These are phyloP conservation scores for Cinara cedri DNA, from an alignment of 2,888 invertebrate genomes.

Conservation along the genomic window DNA sequence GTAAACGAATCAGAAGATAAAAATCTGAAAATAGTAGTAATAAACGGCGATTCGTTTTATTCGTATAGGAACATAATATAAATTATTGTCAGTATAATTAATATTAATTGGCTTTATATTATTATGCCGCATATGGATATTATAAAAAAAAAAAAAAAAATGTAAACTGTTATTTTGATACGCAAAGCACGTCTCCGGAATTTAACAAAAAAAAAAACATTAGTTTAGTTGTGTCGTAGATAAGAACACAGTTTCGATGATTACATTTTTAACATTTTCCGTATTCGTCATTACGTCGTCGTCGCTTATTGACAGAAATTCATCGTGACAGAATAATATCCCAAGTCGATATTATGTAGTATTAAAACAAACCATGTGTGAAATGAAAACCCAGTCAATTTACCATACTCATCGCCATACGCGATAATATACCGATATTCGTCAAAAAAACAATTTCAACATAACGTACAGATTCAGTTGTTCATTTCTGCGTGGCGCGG, in stretches of 20 bases:
- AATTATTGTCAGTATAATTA: background rate
- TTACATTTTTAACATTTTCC: background rate
- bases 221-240: background rate
- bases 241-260: background rate
- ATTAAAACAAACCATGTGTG: slow-evolving; percentile 24
- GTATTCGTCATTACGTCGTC: background rate
- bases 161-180: no score
- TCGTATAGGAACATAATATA: no score
- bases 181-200: no score
- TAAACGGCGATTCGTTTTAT: no score
- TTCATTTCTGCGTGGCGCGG: no score
- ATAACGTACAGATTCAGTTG: no score
- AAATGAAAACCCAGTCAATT: slow-evolving; percentile 28
- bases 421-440: background rate
- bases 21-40: no score
- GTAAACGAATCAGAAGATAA: no score
- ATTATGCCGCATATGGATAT: background rate
- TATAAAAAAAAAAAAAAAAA: background rate
- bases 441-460: no score
- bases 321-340: background rate
- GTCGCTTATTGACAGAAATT: slow-evolving; percentile 1
- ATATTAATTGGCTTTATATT: background rate
- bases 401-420: background rate
- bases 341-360: background rate
- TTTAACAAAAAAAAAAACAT: background rate